Percentiles rank a stretch among this genome's conserved stretches.
Conservation (phyloP, 2,888 invertebrate species). For the Stramonita haemastoma region DNA sequence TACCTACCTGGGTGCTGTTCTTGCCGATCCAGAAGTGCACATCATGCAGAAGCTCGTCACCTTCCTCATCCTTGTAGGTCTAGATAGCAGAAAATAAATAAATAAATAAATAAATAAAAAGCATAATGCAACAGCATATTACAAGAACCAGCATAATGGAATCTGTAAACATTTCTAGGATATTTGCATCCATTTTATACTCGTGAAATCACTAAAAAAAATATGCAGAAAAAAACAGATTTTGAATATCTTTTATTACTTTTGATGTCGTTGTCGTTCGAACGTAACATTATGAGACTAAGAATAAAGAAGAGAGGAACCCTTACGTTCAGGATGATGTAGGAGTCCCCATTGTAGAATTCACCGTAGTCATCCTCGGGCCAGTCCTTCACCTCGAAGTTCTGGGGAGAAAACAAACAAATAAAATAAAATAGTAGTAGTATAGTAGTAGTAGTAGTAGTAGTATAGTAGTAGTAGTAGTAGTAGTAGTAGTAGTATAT, state of each 20-base stretch:
- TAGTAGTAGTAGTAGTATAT: no score
- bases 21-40: constrained; percentile 77
- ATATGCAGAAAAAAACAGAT: no score
- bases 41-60: constrained; percentile 59
- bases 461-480: no score
- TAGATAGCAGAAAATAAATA: constrained; percentile 42
- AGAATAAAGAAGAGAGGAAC: neutral
- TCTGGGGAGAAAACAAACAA: neutral
- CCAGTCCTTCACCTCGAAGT: constrained; percentile 67
- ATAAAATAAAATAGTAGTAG: neutral
- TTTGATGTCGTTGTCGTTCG: no score
- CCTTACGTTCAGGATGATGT: constrained; percentile 63
- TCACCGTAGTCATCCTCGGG: constrained; percentile 68
- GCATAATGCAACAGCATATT: no score
- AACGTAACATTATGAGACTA: neutral
- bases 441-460: no score
- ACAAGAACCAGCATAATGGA: no score
- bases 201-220: no score
- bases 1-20: constrained; percentile 73
- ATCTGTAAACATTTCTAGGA: no score
- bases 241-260: no score
- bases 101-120: neutral
- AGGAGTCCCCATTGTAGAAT: constrained; percentile 74
- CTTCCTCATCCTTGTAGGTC: constrained; percentile 69
- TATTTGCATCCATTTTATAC: no score